These are phyloP conservation scores for Gymnoscopelus microlampas DNA, from an alignment of 2,797 vertebrate genomes.

Conservation along the genomic window DNA sequence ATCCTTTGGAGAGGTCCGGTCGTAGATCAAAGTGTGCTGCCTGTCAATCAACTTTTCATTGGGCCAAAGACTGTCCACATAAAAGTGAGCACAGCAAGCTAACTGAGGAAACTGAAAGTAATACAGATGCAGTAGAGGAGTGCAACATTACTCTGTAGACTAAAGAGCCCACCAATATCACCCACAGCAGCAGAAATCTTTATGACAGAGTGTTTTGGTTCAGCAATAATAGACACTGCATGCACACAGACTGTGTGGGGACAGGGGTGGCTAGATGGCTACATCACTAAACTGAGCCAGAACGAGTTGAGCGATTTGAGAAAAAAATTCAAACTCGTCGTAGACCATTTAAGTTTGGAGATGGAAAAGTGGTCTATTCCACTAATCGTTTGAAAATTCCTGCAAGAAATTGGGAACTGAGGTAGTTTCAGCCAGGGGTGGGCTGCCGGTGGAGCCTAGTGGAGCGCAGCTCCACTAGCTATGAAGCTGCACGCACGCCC, in stretches of 20 bases:
- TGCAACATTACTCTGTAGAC: constrained; percentile 14
- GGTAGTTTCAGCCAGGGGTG: too few species aligned
- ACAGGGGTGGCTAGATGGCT: constrained; percentile 15
- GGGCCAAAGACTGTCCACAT: too few species aligned
- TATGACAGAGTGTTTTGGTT: too few species aligned
- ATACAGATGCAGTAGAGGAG: not conserved
- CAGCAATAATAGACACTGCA: not conserved
- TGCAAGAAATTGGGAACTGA: constrained; percentile 7
- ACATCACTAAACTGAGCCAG: not conserved
- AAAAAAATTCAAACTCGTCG: not conserved
- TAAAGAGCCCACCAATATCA: constrained; percentile 11
- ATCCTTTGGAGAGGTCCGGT: too few species aligned
- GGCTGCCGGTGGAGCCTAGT: too few species aligned
- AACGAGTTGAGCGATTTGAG: not conserved
- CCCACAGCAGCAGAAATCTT: not conserved
- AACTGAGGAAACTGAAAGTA: constrained; percentile 14
- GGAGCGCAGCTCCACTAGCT: too few species aligned
- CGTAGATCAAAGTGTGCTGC: too few species aligned
- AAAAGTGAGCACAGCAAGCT: too few species aligned
- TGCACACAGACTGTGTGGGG: constrained; percentile 20
- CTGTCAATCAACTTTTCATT: too few species aligned
- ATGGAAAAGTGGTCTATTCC: constrained; percentile 3
- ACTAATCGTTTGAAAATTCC: constrained; percentile 11
- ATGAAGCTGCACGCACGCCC: too few species aligned
- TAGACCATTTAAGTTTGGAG: constrained; percentile 2